Evolutionary conservation across 2,113 vertebrate species (phyloP), one percentile per base, ranked within the genome.

Genomic region (Atractosteus spatula): DNA sequence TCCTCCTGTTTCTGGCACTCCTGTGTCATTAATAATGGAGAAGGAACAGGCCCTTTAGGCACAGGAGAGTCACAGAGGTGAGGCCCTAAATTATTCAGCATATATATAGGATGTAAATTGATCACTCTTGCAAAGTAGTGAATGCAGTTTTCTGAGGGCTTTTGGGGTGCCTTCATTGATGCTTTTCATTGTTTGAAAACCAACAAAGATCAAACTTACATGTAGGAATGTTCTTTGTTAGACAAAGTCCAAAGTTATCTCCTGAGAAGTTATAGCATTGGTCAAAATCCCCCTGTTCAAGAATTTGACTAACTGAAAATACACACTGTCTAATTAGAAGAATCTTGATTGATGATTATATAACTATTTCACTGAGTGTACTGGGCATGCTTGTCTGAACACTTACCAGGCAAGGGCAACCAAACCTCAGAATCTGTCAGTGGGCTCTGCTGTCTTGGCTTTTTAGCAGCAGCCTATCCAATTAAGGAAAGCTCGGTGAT

Each of bases 81-180:
- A 44, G 2, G 41, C 12, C 13, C 55, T 70, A 43, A 70, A 70
- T 70, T 56, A 70, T 61, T 70, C 55, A 59, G 68, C 68, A 65
- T 41, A 65, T 29, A n/a, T 6, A 65, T 65, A 65, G 17, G 17
- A 65, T 65, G 62, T 65, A 65, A 65, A 65, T 11, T 17, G 17
- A 65, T 59, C 12, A 5, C 57, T 13, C 4, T 59, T 59, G 14
- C 5, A 59, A 16, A 13, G 5, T 3, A 5, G 5, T 59, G 12
- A 59, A 59, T n/a, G 57, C 57, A 59, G n/a, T n/a, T 7, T n/a
- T 29, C 29, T 29, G 29, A 29, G 29, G 29, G 29, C 29, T 29
- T 29, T 29, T 29, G 29, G 29, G 29, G 29, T 29, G 29, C 29
- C 29, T 29, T 29, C 29, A 29, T 29, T 29, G 29, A 29, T 29